Base-by-base conservation (phyloP, 2,888 invertebrate genomes). In the Teleiodes luculella region DNA sequence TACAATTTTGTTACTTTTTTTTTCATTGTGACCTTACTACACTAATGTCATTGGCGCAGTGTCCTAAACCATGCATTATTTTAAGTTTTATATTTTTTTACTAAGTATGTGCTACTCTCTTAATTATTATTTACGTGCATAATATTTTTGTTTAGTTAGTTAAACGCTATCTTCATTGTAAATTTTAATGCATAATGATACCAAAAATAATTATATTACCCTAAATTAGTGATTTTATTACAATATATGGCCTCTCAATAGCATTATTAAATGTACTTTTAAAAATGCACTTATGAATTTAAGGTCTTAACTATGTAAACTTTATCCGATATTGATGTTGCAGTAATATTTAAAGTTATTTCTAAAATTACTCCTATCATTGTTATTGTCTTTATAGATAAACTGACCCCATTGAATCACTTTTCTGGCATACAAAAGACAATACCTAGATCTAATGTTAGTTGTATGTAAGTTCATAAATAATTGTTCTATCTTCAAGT, bases 391-490 rank as follows among this genome's bases (percentile, higher is more conserved):
- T 65, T 77, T 39, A 39, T 39, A 66, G 68, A 73, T 64, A 39
- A 52, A 70, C 67, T 69, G 79, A 81, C 78, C 82, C 83, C 85
- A 83, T 86, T 77, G 63, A 65, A 81, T 83, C 81, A 82, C 76
- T 72, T 80, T 78, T 87, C 84, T 82, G 86, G 85, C 86, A 89
- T 87, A 85, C 85, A 86, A 90, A 90, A 89, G 90, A 90, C 90
- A 90, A 90, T 90, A 90, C 90, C 88, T 90, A 90, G 90, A 82
- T 88, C 85, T 90, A 90, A 88, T 80, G 80, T 88, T 89, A 88
- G 88, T 74, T 73, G 82, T 86, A 86, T 79, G 85, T 87, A 86
- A 86, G 84, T 81, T 83, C 85, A 83, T 86, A 79, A 82, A 81
- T 86, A 84, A 86, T 83, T 80, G 87, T 87, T 89, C 85, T 85